phyloP scores from a whole-genome alignment of 2,888 invertebrate genomes.

The Archaeoteleia sp. region DNA sequence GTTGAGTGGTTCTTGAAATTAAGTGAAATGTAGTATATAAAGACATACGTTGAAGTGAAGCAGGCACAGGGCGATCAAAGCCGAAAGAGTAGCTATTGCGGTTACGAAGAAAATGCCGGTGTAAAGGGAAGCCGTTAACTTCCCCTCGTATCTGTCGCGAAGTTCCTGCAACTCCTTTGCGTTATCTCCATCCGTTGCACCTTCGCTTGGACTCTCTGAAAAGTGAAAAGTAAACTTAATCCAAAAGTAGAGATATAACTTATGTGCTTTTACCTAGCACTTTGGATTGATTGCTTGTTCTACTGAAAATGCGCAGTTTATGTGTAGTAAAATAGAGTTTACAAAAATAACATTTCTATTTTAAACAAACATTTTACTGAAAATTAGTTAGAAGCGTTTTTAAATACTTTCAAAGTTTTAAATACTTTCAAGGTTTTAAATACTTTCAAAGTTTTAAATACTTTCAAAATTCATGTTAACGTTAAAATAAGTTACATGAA shows the following conservation, averaged over 20 bases:
- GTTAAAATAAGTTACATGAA: too few relatives aligned
- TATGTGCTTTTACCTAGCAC: slow-evolving; percentile 23
- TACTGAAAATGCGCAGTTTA: too few relatives aligned
- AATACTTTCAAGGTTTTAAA: too few relatives aligned
- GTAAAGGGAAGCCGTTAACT: slow-evolving; percentile 84
- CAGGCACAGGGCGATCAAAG: slow-evolving; percentile 79
- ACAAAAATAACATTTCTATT: too few relatives aligned
- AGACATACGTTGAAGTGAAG: slow-evolving; percentile 78
- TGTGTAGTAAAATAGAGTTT: too few relatives aligned
- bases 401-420: too few relatives aligned
- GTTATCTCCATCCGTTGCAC: slow-evolving; percentile 56
- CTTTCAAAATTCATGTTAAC: too few relatives aligned
- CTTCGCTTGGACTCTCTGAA: slow-evolving; percentile 61
- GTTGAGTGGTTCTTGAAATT: not conserved
- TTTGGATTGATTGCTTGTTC: slow-evolving; percentile 13
- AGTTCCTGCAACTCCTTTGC: slow-evolving; percentile 69
- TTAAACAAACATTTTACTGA: too few relatives aligned
- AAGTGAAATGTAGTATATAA: slow-evolving; percentile 20
- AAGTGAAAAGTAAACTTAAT: slow-evolving; percentile 49
- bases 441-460: too few relatives aligned
- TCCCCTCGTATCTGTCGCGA: slow-evolving; percentile 71
- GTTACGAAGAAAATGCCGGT: slow-evolving; percentile 83
- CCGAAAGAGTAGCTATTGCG: slow-evolving; percentile 78
- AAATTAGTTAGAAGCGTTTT: too few relatives aligned
- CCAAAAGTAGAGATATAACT: slow-evolving; percentile 20